Conservation (phyloP, 2,113 vertebrate genomes). For the Antidorcas marsupialis region DNA sequence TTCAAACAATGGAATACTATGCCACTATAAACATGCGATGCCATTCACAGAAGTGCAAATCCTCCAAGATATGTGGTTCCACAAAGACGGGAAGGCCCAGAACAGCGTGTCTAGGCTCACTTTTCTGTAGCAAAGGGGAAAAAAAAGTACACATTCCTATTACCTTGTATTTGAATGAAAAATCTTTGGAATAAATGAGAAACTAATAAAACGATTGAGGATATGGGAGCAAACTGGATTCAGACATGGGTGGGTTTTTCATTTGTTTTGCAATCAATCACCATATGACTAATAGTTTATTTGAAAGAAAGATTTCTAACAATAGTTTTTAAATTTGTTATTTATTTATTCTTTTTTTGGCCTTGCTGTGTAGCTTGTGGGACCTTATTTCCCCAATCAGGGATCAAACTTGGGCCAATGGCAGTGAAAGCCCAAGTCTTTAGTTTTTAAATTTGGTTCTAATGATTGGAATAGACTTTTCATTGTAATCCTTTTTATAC, state of each 20-base stretch:
- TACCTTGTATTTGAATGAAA: neutral
- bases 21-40: neutral
- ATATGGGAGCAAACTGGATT: neutral
- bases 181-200: neutral
- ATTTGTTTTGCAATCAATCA: constrained; percentile 19
- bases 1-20: neutral
- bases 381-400: neutral
- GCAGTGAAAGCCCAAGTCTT: neutral
- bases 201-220: neutral
- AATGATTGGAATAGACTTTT: neutral
- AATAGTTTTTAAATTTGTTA: neutral
- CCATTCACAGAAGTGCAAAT: neutral
- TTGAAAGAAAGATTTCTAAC: constrained; percentile 5
- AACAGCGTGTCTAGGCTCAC: neutral
- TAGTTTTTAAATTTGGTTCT: neutral
- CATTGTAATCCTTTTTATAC: neutral
- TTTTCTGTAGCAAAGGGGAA: neutral
- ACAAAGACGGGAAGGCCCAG: neutral
- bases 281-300: constrained; percentile 39
- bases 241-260: neutral
- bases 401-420: neutral
- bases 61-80: neutral
- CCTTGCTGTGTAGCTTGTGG: neutral
- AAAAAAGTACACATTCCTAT: rapidly evolving
- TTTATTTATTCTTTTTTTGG: neutral